These are phyloP conservation scores for Coturnix japonica DNA, from an alignment of 2,113 vertebrate genomes.

Conservation along the genomic window DNA sequence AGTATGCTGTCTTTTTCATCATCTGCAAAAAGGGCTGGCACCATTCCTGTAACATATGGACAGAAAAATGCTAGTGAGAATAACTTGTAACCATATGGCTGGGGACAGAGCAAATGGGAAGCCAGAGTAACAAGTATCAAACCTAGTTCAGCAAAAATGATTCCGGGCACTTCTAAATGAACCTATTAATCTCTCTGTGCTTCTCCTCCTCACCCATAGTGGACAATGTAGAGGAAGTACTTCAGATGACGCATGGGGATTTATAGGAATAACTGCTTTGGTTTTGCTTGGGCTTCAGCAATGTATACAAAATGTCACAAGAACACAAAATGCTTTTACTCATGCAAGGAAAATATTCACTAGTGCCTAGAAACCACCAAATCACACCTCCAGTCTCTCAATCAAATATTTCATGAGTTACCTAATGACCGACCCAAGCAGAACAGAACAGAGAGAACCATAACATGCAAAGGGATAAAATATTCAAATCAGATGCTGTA, in stretches of 20 bases:
- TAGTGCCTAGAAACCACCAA: not conserved
- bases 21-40: conserved; percentile 93
- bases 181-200: not conserved
- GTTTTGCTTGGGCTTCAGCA: not conserved
- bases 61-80: not conserved
- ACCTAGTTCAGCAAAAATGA: not conserved
- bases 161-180: not conserved
- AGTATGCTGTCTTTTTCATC: conserved; percentile 91
- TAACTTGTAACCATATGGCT: not conserved
- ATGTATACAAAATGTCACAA: not conserved
- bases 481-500: not conserved
- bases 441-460: not conserved
- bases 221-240: not conserved
- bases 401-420: not conserved
- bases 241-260: not conserved
- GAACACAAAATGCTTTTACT: not conserved
- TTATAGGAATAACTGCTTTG: not conserved
- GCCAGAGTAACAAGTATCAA: conserved; percentile 4
- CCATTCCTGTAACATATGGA: conserved; percentile 83
- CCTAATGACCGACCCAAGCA: not conserved
- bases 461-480: not conserved
- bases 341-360: not conserved
- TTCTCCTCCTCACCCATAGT: not conserved
- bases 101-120: conserved; percentile 12
- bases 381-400: not conserved